These are phyloP conservation scores for Centrocercus urophasianus DNA, from an alignment of 2,113 vertebrate genomes.

Conservation along the genomic window DNA sequence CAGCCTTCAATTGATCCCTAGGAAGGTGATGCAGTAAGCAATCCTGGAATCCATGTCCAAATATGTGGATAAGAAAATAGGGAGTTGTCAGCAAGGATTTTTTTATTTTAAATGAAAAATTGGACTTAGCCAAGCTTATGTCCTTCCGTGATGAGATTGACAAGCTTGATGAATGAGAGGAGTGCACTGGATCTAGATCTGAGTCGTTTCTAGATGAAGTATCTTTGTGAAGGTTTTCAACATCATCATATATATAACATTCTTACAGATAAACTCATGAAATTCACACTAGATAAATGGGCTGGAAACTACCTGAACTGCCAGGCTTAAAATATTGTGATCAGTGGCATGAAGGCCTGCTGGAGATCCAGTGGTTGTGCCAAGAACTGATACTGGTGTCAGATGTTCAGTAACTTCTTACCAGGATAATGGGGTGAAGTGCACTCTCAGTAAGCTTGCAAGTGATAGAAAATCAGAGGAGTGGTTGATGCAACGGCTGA, in stretches of 20 bases:
- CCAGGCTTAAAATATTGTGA: background rate
- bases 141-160: accelerated
- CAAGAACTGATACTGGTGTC: background rate
- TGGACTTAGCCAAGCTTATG: background rate
- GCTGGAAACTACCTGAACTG: background rate
- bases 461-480: background rate
- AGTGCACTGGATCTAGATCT: background rate
- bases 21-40: background rate
- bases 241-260: background rate
- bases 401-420: background rate
- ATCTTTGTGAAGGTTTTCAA: background rate
- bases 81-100: background rate
- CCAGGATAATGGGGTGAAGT: background rate
- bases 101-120: background rate
- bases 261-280: background rate
- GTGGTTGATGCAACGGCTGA: background rate
- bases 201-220: background rate
- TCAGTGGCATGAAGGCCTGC: accelerated
- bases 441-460: background rate
- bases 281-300: background rate
- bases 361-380: background rate
- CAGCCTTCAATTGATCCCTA: background rate
- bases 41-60: background rate
- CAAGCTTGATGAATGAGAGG: background rate
- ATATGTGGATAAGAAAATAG: accelerated